phyloP scores from a whole-genome alignment of 2,888 invertebrate genomes.

The Habroteleia sp. region DNA sequence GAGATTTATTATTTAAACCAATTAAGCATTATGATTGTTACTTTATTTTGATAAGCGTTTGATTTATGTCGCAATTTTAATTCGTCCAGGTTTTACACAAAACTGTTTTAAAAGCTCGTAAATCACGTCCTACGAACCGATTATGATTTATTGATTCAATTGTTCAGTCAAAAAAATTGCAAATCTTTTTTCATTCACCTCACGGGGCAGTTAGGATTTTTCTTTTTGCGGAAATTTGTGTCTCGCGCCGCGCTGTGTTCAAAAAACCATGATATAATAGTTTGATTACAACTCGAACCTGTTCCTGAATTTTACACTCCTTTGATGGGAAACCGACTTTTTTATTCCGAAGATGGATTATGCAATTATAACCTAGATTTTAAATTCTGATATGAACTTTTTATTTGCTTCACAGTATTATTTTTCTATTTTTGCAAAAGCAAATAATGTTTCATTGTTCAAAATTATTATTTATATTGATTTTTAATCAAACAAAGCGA shows the following conservation, averaged over 20 bases:
- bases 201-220: background rate
- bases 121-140: conserved; percentile 27
- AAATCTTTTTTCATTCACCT: background rate
- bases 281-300: conserved; percentile 5
- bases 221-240: background rate
- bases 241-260: background rate
- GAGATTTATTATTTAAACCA: conserved; percentile 51
- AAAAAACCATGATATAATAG: conserved; percentile 21
- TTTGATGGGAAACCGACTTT: conserved; percentile 20
- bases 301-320: conserved; percentile 12
- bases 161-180: conserved; percentile 21
- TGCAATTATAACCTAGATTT: too few relatives aligned
- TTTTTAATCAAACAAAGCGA: too few relatives aligned
- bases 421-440: too few relatives aligned
- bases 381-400: too few relatives aligned
- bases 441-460: too few relatives aligned
- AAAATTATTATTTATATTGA: too few relatives aligned
- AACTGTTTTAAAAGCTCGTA: conserved; percentile 6
- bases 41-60: conserved; percentile 42
- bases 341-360: conserved; percentile 2
- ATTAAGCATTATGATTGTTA: conserved; percentile 33
- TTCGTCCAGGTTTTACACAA: background rate
- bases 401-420: too few relatives aligned
- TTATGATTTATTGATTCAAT: conserved; percentile 26
- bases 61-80: conserved; percentile 32